A percentile compares a stretch with the other conserved stretches of the same genome.
Evolutionary conservation across 1,140 invertebrate genomes (phyloP).

Genomic region (Oryzaephilus surinamensis): DNA sequence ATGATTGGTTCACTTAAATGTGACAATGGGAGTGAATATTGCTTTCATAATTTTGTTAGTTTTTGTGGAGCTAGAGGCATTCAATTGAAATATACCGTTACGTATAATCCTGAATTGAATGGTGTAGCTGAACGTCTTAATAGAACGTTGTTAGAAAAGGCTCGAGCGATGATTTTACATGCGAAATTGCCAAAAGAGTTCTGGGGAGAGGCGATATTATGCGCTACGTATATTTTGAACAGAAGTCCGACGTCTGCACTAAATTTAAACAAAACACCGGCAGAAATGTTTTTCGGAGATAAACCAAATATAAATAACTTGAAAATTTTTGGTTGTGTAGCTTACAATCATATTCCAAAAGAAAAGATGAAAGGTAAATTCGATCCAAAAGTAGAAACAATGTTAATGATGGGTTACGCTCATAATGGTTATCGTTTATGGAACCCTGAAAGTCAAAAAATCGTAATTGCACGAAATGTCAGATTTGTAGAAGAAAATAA

Average conservation of each 20-base stretch:
- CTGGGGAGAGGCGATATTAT: constrained; percentile 37
- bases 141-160: constrained; percentile 16
- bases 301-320: constrained; percentile 17
- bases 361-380: too few relatives aligned
- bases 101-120: constrained; percentile 34
- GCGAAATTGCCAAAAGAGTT: constrained; percentile 24
- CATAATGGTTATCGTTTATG: too few relatives aligned
- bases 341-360: constrained; percentile 32
- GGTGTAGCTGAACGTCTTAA: constrained; percentile 29
- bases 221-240: too few relatives aligned
- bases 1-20: too few relatives aligned
- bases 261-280: too few relatives aligned
- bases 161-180: constrained; percentile 33
- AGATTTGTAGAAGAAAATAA: too few relatives aligned
- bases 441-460: too few relatives aligned
- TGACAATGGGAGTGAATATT: constrained; percentile 34
- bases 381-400: too few relatives aligned
- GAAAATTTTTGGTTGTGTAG: constrained; percentile 34
- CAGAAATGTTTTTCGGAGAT: too few relatives aligned
- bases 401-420: too few relatives aligned
- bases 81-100: constrained; percentile 26
- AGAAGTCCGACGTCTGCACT: too few relatives aligned
- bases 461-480: too few relatives aligned
- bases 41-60: constrained; percentile 20
- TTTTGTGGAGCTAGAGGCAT: constrained; percentile 28